Percentiles rank a stretch among this genome's conserved stretches.
These are phyloP conservation scores for Spinus pinus DNA, from an alignment of 2,797 vertebrate species.

Conservation along the genomic window DNA sequence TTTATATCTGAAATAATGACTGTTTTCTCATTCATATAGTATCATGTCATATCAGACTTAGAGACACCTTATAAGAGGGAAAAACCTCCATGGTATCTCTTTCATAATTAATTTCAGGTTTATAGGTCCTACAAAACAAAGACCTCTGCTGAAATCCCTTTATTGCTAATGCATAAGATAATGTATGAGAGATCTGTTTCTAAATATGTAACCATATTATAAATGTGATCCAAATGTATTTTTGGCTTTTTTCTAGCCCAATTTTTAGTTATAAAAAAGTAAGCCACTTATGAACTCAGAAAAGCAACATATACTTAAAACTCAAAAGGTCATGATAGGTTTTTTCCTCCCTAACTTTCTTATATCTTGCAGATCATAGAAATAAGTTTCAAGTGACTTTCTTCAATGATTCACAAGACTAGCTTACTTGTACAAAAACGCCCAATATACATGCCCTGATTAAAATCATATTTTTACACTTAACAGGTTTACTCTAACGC, in stretches of 20 bases:
- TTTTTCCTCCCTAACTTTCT: not conserved
- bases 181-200: not conserved
- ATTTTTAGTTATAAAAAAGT: not conserved
- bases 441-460: not conserved
- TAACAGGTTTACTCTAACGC: not conserved
- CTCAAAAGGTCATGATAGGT: not conserved
- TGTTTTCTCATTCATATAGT: not conserved
- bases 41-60: not conserved
- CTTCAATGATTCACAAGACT: not conserved
- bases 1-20: not conserved
- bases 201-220: not conserved
- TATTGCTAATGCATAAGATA: not conserved
- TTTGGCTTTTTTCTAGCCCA: rapidly evolving
- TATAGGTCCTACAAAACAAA: not conserved
- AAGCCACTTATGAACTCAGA: not conserved
- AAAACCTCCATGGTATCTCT: not conserved
- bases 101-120: not conserved
- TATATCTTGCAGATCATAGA: not conserved
- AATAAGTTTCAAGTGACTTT: not conserved
- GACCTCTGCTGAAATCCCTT: not conserved
- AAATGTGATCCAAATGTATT: not conserved
- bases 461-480: not conserved
- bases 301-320: not conserved
- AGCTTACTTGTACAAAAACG: not conserved
- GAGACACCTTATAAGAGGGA: not conserved